Percentiles rank a stretch among this genome's conserved stretches.
Conservation (phyloP, 2,797 vertebrate species). For the Coregonus ussuriensis region DNA sequence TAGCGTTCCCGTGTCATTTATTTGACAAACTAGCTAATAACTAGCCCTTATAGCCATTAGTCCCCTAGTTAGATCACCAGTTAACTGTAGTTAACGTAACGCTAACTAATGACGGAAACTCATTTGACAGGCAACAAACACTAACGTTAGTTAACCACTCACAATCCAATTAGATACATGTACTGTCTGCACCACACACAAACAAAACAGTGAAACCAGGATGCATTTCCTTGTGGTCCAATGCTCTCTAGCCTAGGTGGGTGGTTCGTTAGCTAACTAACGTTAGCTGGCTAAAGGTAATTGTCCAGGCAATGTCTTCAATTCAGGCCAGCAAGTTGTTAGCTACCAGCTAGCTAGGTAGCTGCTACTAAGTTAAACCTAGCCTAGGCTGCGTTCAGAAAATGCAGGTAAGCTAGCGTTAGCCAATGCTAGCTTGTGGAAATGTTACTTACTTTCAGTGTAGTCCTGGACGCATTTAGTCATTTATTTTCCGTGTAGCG, state of each 20-base stretch:
- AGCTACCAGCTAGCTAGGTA: not conserved
- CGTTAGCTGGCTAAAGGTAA: not conserved
- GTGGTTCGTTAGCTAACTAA: not conserved
- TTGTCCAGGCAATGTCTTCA: not conserved
- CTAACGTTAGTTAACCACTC: not conserved
- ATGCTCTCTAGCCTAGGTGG: not conserved
- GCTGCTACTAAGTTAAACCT: not conserved
- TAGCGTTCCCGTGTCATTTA: too few species aligned
- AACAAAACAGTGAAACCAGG: not conserved
- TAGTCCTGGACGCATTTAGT: not conserved
- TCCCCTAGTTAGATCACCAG: too few species aligned
- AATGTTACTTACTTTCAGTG: conserved; percentile 1
- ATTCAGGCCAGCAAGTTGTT: not conserved
- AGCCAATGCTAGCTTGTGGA: not conserved
- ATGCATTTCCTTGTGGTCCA: not conserved
- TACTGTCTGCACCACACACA: not conserved
- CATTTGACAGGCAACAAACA: too few species aligned
- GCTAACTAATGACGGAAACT: too few species aligned
- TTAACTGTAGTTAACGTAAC: too few species aligned
- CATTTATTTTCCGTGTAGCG: not conserved
- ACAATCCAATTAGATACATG: not conserved
- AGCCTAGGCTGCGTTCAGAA: not conserved
- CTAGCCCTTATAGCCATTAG: too few species aligned
- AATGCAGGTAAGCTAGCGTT: not conserved
- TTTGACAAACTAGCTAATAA: too few species aligned